phyloP scores from a whole-genome alignment of 2,113 vertebrate genomes.

The Myotis yumanensis region DNA sequence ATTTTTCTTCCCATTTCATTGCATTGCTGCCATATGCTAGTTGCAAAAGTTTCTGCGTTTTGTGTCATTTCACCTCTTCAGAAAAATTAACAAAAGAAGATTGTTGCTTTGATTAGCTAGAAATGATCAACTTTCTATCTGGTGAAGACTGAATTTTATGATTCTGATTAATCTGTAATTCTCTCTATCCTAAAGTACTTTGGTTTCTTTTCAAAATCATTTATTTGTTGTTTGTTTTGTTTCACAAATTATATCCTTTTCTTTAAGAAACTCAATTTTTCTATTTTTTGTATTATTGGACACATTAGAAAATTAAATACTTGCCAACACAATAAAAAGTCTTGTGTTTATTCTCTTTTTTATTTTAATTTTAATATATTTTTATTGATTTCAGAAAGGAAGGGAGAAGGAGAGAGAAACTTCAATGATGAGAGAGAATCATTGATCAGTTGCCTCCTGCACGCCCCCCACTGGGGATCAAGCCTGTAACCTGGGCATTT shows the following conservation, averaged over 20 bases:
- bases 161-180: constrained; percentile 16
- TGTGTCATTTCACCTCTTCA: neutral
- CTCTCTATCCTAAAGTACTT: neutral
- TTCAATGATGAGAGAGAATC: no score
- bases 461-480: no score
- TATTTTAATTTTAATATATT: no score
- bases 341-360: neutral
- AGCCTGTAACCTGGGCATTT: no score
- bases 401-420: no score
- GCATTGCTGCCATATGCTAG: neutral
- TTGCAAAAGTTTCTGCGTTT: constrained; percentile 6
- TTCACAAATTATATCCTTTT: constrained; percentile 44
- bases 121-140: neutral
- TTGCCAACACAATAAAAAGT: constrained; percentile 35
- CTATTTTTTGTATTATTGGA: neutral
- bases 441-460: no score
- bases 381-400: no score
- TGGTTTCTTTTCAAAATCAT: neutral
- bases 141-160: neutral
- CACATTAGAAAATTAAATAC: constrained; percentile 28
- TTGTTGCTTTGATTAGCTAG: neutral
- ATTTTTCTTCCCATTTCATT: constrained; percentile 48
- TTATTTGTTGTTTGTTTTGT: constrained; percentile 13
- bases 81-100: constrained; percentile 39
- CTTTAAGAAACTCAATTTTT: constrained; percentile 38